These are phyloP conservation scores for Aphis gossypii DNA, from an alignment of 1,140 invertebrate genomes.

Conservation along the genomic window DNA sequence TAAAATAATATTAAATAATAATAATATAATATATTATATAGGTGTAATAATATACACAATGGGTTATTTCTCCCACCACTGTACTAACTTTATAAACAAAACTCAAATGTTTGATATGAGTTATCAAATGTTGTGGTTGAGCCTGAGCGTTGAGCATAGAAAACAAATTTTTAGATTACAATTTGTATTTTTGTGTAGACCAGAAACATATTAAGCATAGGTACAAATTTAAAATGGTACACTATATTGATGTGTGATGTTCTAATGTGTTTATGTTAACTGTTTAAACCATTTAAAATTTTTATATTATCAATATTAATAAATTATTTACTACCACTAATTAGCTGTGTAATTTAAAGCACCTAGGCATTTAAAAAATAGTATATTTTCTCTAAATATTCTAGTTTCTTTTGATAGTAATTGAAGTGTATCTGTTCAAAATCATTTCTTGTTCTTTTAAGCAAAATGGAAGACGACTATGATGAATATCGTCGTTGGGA, in stretches of 20 bases:
- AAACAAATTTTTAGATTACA: neutral
- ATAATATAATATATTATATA: too few species aligned
- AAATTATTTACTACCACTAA: neutral
- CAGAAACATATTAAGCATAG: neutral
- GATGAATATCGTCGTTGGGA: constrained; percentile 63
- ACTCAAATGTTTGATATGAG: neutral
- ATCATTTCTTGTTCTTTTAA: neutral
- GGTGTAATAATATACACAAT: too few species aligned
- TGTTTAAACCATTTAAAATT: neutral
- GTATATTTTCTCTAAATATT: constrained; percentile 3
- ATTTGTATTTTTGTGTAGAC: neutral
- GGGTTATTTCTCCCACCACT: too few species aligned
- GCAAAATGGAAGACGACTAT: constrained; percentile 63
- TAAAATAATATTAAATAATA: too few species aligned
- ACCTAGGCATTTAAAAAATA: neutral
- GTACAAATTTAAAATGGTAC: neutral
- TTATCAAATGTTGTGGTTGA: neutral
- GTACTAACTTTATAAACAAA: neutral
- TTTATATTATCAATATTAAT: neutral
- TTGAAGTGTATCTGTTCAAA: neutral
- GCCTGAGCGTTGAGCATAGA: neutral
- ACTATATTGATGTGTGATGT: neutral
- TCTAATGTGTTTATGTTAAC: neutral
- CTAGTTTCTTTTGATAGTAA: neutral
- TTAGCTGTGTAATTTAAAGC: neutral